A percentile compares a stretch with the other conserved stretches of the same genome.
Evolutionary conservation across 92 coral and sea anemone species (phyloP).

Genomic region (Phenganax marumi): DNA sequence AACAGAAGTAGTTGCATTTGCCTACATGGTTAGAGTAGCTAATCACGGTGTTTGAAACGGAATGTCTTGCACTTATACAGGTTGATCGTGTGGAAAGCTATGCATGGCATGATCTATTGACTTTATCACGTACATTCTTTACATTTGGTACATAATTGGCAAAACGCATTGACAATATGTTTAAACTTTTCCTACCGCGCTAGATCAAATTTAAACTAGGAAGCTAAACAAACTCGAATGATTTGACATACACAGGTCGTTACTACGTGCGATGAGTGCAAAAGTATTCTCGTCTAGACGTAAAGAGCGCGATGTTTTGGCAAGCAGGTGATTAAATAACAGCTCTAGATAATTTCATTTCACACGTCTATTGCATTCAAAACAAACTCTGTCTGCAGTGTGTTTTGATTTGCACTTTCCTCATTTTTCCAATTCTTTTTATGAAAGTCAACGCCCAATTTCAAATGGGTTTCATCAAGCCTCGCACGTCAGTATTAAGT

Average conservation of each 20-base stretch:
- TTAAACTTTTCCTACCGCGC: slow-evolving; percentile 5
- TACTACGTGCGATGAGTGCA: no score
- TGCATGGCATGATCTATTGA: no score
- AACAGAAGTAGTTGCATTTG: no score
- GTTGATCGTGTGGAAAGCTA: no score
- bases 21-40: no score
- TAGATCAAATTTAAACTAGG: not conserved
- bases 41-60: no score
- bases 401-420: not conserved
- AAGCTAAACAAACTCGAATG: not conserved
- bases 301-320: not conserved
- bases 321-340: slow-evolving; percentile 14
- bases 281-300: slow-evolving; percentile 3
- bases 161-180: not conserved
- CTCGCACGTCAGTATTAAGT: no score
- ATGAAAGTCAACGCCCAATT: no score
- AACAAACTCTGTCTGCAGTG: slow-evolving; percentile 1
- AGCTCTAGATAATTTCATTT: not conserved
- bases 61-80: no score
- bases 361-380: slow-evolving; percentile 23
- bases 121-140: no score
- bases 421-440: slow-evolving; percentile 9
- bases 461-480: no score
- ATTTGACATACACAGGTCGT: not conserved
- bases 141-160: not conserved